These are phyloP conservation scores for Enteromius anoplus DNA, from an alignment of 2,797 vertebrate genomes.

Conservation along the genomic window DNA sequence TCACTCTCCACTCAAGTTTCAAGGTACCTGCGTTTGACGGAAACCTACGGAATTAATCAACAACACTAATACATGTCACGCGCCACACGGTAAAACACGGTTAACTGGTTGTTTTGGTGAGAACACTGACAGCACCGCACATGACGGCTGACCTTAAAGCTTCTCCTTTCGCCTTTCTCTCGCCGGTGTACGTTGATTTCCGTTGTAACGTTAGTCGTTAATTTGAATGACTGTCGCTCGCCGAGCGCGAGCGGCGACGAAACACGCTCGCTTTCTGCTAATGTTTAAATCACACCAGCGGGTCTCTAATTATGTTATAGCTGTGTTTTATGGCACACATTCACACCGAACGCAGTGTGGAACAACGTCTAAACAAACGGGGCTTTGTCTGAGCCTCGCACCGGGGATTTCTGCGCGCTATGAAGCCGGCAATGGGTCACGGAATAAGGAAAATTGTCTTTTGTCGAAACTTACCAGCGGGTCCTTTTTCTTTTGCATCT, in stretches of 20 bases:
- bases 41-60: neutral
- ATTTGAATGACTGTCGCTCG: slow-evolving; percentile 5
- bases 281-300: slow-evolving; percentile 27
- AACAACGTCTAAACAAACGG: neutral
- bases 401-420: neutral
- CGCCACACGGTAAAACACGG: neutral
- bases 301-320: slow-evolving; percentile 47
- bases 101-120: neutral
- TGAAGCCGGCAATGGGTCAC: neutral
- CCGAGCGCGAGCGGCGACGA: slow-evolving; percentile 1
- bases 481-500: slow-evolving; percentile 80
- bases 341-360: neutral
- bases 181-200: neutral
- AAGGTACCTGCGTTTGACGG: neutral
- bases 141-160: slow-evolving; percentile 36
- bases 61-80: neutral
- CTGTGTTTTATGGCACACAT: slow-evolving; percentile 12
- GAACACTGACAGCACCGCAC: slow-evolving; percentile 2
- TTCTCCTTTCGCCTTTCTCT: neutral
- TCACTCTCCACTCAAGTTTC: neutral
- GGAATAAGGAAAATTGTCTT: neutral
- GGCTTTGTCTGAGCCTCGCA: neutral
- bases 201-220: neutral
- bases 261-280: slow-evolving; percentile 11
- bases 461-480: slow-evolving; percentile 72